Evolutionary conservation across 2,113 vertebrate genomes (phyloP).

Genomic region (Laterallus jamaicensis): DNA sequence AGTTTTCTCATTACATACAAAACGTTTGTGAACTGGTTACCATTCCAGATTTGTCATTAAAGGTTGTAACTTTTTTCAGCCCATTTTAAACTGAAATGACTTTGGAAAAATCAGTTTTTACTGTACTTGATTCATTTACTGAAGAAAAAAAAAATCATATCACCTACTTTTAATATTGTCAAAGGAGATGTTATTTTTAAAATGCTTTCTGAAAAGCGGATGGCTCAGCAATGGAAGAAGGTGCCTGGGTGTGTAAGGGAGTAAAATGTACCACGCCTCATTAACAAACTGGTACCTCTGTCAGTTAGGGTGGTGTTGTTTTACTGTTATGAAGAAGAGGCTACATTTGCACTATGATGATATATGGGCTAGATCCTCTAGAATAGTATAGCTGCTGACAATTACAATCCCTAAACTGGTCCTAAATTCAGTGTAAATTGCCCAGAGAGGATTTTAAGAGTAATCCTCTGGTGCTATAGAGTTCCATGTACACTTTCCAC

Average conservation of each 20-base stretch:
- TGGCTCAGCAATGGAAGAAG: neutral
- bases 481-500: neutral
- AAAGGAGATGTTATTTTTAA: slow-evolving; percentile 42
- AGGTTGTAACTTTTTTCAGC: slow-evolving; percentile 27
- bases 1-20: slow-evolving; percentile 28
- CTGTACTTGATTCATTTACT: slow-evolving; percentile 55
- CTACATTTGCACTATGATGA: slow-evolving; percentile 70
- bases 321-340: slow-evolving; percentile 35
- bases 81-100: slow-evolving; percentile 41
- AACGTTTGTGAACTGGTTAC: slow-evolving; percentile 36
- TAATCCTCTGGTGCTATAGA: slow-evolving; percentile 46
- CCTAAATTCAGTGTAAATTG: neutral
- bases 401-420: neutral
- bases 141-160: slow-evolving; percentile 18
- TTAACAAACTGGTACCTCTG: slow-evolving; percentile 46
- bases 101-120: slow-evolving; percentile 45
- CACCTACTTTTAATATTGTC: slow-evolving; percentile 62
- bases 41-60: slow-evolving; percentile 19
- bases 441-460: slow-evolving; percentile 16
- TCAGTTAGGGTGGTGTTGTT: slow-evolving; percentile 47
- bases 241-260: neutral
- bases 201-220: neutral
- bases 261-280: neutral
- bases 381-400: slow-evolving; percentile 2
- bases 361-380: slow-evolving; percentile 30